phyloP scores from a whole-genome alignment of 2,888 invertebrate genomes.

The Hirtodrosophila histrioides region DNA sequence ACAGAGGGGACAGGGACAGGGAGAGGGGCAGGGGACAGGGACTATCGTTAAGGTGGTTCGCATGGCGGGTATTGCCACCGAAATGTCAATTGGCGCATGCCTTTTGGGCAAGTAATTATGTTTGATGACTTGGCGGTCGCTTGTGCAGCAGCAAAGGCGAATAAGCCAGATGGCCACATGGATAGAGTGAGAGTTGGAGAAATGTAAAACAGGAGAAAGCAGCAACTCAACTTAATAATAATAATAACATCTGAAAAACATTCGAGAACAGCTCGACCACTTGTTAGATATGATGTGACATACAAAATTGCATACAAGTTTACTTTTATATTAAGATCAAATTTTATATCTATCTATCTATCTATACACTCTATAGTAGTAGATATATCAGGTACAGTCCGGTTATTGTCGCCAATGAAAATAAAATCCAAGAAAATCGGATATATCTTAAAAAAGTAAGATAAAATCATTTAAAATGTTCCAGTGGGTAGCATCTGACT shows the following conservation, averaged over 20 bases:
- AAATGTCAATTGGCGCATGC: slow-evolving; percentile 76
- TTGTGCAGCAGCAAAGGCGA: slow-evolving; percentile 30
- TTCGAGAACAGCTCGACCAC: neutral
- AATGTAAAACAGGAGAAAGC: neutral
- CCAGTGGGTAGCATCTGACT: too few species aligned
- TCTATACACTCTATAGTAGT: too few species aligned
- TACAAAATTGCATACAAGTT: too few species aligned
- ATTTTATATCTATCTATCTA: too few species aligned
- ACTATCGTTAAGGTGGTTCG: neutral
- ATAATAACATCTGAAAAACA: neutral
- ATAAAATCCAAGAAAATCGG: too few species aligned
- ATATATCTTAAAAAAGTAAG: too few species aligned
- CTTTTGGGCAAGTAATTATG: slow-evolving; percentile 74
- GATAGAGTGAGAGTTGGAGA: neutral
- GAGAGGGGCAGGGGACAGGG: too few species aligned
- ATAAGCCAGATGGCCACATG: slow-evolving; percentile 27
- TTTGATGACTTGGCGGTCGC: slow-evolving; percentile 65
- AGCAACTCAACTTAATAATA: slow-evolving; percentile 1
- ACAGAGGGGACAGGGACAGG: too few species aligned
- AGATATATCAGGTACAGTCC: too few species aligned
- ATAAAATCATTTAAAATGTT: too few species aligned
- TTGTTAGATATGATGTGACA: neutral
- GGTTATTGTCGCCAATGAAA: too few species aligned
- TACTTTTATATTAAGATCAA: too few species aligned
- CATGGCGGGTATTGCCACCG: slow-evolving; percentile 19